A percentile compares a stretch with the other conserved stretches of the same genome.
These are phyloP conservation scores for Sphaerodactylus townsendi DNA, from an alignment of 2,113 vertebrate species.

Conservation along the genomic window DNA sequence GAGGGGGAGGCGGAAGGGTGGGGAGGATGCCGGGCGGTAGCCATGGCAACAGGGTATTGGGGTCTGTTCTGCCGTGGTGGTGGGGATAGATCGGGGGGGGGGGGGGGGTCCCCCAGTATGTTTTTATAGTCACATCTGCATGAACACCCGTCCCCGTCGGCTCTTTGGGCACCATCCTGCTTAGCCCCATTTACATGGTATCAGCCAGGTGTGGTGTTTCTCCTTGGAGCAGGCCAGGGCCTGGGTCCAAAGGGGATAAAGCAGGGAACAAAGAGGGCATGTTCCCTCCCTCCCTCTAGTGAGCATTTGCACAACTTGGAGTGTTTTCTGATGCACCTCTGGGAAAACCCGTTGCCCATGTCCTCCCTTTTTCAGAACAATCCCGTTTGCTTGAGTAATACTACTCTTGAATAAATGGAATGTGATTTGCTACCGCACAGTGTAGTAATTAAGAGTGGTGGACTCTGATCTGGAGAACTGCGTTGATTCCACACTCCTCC, in stretches of 20 bases:
- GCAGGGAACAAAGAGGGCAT: neutral
- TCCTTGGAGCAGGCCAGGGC: too few species aligned
- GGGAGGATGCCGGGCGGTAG: neutral
- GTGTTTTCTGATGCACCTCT: neutral
- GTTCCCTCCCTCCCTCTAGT: neutral
- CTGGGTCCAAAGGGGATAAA: neutral
- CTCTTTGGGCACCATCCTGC: neutral
- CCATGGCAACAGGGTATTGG: neutral
- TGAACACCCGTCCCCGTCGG: neutral
- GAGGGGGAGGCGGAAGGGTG: neutral
- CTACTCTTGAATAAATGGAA: neutral
- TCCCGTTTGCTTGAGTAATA: neutral
- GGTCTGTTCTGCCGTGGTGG: neutral
- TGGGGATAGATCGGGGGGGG: accelerated
- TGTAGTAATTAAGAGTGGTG: too few species aligned
- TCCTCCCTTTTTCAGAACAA: neutral
- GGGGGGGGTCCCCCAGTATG: too few species aligned
- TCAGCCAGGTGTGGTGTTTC: neutral
- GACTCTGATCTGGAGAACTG: too few species aligned
- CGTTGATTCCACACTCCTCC: too few species aligned
- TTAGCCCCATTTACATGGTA: neutral
- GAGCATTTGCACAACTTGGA: neutral
- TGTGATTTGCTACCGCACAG: neutral
- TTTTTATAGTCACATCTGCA: neutral
- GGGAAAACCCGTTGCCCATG: neutral